A percentile compares a stretch with the other conserved stretches of the same genome.
Conservation (phyloP, 2,113 vertebrate species). For the Hiodon alosoides region DNA sequence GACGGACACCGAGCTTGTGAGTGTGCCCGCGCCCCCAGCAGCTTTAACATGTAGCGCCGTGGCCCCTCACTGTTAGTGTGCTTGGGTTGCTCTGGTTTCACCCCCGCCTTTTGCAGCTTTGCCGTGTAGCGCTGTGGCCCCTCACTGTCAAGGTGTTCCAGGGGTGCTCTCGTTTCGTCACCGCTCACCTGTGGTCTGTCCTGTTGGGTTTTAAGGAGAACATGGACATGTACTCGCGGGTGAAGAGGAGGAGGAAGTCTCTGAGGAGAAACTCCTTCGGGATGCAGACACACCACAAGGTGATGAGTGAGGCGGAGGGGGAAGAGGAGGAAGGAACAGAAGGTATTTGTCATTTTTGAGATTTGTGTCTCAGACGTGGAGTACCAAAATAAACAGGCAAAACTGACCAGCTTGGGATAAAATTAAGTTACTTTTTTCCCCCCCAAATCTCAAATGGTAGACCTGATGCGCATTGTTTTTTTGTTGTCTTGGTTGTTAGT, state of each 20-base stretch:
- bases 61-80: too few species aligned
- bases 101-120: too few species aligned
- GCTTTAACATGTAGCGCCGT: too few species aligned
- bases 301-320: slow-evolving; percentile 75
- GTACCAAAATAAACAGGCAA: too few species aligned
- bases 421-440: too few species aligned
- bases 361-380: too few species aligned
- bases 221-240: slow-evolving; percentile 99
- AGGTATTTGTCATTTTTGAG: slow-evolving; percentile 37
- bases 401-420: too few species aligned
- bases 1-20: slow-evolving; percentile 95
- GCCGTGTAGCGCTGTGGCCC: not conserved
- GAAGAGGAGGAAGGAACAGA: slow-evolving; percentile 75
- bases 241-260: slow-evolving; percentile 89
- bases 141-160: not conserved
- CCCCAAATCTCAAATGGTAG: too few species aligned
- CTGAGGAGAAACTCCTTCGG: slow-evolving; percentile 86
- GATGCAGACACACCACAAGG: slow-evolving; percentile 90
- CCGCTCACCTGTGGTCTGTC: not conserved
- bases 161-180: not conserved
- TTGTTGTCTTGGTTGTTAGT: too few species aligned
- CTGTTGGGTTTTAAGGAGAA: slow-evolving; percentile 72
- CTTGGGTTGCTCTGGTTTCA: too few species aligned
- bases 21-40: slow-evolving; percentile 28
- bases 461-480: too few species aligned